A percentile compares a stretch with the other conserved stretches of the same genome.
These are phyloP conservation scores for Theonella swinhoei DNA, from an alignment of 37 sponge, comb jelly and placozoan genomes.

Conservation along the genomic window DNA sequence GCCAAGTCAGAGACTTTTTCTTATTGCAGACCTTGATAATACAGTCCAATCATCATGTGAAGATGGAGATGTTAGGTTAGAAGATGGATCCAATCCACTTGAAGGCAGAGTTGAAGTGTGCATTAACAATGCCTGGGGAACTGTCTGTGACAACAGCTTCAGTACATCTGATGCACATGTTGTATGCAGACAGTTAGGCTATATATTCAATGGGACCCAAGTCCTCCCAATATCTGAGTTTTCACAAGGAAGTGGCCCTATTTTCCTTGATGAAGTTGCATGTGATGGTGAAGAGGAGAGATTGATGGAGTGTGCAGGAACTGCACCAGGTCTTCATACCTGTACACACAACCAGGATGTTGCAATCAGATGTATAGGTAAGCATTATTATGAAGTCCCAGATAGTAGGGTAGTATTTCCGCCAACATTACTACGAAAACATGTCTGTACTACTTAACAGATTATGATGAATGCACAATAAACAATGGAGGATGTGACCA, in stretches of 20 bases:
- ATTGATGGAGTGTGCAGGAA: not conserved
- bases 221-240: not conserved
- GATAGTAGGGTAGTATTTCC: no score
- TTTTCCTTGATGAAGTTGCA: constrained; percentile 21
- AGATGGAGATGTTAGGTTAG: constrained; percentile 27
- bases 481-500: no score
- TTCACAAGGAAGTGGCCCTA: constrained; percentile 27
- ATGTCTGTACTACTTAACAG: no score
- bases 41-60: not conserved
- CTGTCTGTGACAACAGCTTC: constrained; percentile 36
- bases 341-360: constrained; percentile 34
- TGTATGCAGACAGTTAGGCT: constrained; percentile 38
- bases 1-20: not conserved
- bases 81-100: not conserved
- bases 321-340: not conserved
- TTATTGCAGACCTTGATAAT: not conserved
- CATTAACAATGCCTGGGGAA: constrained; percentile 56
- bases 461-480: no score
- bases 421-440: no score
- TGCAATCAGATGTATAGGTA: constrained; percentile 53
- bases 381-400: no score
- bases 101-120: constrained; percentile 59
- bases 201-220: not conserved
- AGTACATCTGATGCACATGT: constrained; percentile 30
- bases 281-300: constrained; percentile 13